phyloP scores from a whole-genome alignment of 2,797 vertebrate genomes.

The Hoplostethus mediterraneus region DNA sequence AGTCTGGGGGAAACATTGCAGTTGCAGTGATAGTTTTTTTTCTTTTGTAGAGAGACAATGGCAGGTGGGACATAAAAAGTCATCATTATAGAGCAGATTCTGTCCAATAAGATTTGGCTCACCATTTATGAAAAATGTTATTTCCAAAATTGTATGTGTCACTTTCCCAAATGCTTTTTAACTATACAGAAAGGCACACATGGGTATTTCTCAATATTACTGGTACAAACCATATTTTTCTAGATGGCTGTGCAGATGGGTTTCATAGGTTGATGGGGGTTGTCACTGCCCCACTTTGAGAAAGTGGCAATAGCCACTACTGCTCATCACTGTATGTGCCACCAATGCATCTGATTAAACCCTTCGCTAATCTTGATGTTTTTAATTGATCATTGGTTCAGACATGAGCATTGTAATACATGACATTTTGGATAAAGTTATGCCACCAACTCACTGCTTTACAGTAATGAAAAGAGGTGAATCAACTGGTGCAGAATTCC shows the following conservation, averaged over 20 bases:
- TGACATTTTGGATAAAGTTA: not conserved
- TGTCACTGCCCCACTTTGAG: too few relatives aligned
- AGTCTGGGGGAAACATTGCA: conserved; percentile 17
- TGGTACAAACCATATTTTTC: too few relatives aligned
- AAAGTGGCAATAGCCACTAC: too few relatives aligned
- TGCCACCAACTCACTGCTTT: too few relatives aligned
- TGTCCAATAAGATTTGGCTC: not conserved
- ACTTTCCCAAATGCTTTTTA: not conserved
- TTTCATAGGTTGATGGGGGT: too few relatives aligned
- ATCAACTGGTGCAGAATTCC: too few relatives aligned
- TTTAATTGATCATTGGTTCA: not conserved
- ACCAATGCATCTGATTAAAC: not conserved
- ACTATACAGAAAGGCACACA: too few relatives aligned
- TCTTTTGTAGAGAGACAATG: not conserved
- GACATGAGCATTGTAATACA: not conserved
- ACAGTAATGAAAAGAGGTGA: too few relatives aligned
- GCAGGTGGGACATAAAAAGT: not conserved
- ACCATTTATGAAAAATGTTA: not conserved
- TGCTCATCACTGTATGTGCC: not conserved
- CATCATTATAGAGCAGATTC: not conserved
- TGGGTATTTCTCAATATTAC: too few relatives aligned
- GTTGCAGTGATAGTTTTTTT: not conserved
- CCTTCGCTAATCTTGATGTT: not conserved
- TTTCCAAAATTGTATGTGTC: too few relatives aligned
- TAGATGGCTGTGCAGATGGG: too few relatives aligned